A percentile compares a stretch with the other conserved stretches of the same genome.
Conservation (phyloP, 2,888 invertebrate genomes). For the Drosophila meridionalis region DNA sequence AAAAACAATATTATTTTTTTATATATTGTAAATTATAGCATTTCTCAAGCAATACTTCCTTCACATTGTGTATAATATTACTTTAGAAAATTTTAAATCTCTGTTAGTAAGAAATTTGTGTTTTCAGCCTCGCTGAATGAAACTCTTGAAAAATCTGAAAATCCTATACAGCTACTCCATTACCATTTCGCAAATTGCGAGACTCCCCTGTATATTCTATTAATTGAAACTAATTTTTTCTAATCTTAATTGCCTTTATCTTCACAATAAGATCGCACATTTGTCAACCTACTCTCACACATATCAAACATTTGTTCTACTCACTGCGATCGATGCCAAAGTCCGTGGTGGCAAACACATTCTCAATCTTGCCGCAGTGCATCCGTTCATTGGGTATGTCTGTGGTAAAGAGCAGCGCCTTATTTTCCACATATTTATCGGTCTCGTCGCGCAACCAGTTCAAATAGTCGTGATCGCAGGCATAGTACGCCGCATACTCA, state of each 20-base stretch:
- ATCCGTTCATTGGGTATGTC: conserved; percentile 88
- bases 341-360: conserved; percentile 91
- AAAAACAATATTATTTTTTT: too few species aligned
- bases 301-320: conserved; percentile 18
- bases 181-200: too few species aligned
- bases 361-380: conserved; percentile 89
- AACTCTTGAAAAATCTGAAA: too few species aligned
- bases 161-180: too few species aligned
- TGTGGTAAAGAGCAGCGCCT: conserved; percentile 91
- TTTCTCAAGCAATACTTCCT: too few species aligned
- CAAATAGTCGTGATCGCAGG: conserved; percentile 90
- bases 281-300: not conserved
- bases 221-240: too few species aligned
- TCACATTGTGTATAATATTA: too few species aligned
- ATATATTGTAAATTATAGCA: too few species aligned
- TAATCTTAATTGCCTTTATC: not conserved
- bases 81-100: too few species aligned
- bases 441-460: conserved; percentile 89
- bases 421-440: conserved; percentile 75
- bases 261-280: not conserved
- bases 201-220: too few species aligned
- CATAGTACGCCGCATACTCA: conserved; percentile 93
- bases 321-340: conserved; percentile 87
- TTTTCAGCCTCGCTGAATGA: too few species aligned
- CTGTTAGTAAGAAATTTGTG: too few species aligned